Base-by-base conservation (phyloP, 2,797 vertebrate species). In the Bryconaethiops microstoma region DNA sequence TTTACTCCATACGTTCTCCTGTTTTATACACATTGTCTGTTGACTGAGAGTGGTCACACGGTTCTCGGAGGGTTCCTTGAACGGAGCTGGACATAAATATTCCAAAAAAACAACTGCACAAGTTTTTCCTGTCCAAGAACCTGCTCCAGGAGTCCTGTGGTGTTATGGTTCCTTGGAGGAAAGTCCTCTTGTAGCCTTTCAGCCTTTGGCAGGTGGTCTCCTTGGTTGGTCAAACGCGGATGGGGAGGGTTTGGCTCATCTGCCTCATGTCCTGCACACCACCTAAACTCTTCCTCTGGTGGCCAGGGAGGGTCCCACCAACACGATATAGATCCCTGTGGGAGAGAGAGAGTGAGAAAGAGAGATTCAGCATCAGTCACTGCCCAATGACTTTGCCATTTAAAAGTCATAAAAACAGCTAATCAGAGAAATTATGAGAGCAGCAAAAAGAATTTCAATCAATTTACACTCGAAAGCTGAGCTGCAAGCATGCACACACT, bases 161-260 rank as follows among this genome's bases (percentile, higher is more conserved):
- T 42, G 59, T 72, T 72, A 16, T 12, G 8, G 68, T 17, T 78
- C 67, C 50, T 76, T 52, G 5, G 62, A 52, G 59, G 65, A 65
- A 9, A 19, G 19, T 40, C 21, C 9, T 21, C 57, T 10, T 10
- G 0, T 57, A 57, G 55, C 59, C 88, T 90, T 88, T 78, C 50
- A 42, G 9, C 40, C 9, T 54, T 48, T 84, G 89, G 91, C 83
- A 72, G 83, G 82, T 3, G 88, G 87, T 87, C 45, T 87, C 83
- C 82, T 87, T 80, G 82, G 87, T 81, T 25, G 86, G 55, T 99
- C 95, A 99, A 93, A 99, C 97, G 90, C 98, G 93, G 92, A 99
- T 97, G 0, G 97, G 97, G 83, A 99, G 95, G 0, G 97, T 99
- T 93, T 99, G 97, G 94, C 97, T 99, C 97, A 99, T 98, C 92